These are phyloP conservation scores for Diarsia brunnea DNA, from an alignment of 2,888 invertebrate species.

Conservation along the genomic window DNA sequence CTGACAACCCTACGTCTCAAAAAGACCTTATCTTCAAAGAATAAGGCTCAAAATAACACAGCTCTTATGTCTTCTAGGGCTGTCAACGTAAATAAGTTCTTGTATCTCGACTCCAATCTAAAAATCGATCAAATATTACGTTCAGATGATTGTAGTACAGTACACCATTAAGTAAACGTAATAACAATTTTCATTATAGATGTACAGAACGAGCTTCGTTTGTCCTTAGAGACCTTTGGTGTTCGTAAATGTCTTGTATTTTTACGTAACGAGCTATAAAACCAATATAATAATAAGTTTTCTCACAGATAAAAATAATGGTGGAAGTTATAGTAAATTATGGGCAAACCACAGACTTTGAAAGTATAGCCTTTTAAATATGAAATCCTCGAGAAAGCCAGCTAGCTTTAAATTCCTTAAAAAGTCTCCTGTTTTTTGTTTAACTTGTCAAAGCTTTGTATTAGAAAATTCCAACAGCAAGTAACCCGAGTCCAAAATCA, in stretches of 20 bases:
- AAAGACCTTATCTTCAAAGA: slow-evolving; percentile 23
- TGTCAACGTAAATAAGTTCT: slow-evolving; percentile 41
- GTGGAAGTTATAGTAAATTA: slow-evolving; percentile 2
- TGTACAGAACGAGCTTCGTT: slow-evolving; percentile 41
- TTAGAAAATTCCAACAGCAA: slow-evolving; percentile 31
- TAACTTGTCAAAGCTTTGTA: slow-evolving; percentile 13
- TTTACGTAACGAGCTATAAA: slow-evolving; percentile 27
- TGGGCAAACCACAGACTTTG: not conserved
- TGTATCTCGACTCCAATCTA: slow-evolving; percentile 48
- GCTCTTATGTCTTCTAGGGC: not conserved
- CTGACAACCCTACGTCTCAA: slow-evolving; percentile 37
- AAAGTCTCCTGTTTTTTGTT: not conserved
- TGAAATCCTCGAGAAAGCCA: not conserved
- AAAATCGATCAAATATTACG: slow-evolving; percentile 64
- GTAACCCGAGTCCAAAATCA: slow-evolving; percentile 39
- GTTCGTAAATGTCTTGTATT: slow-evolving; percentile 49
- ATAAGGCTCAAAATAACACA: slow-evolving; percentile 51
- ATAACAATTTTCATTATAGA: slow-evolving; percentile 65
- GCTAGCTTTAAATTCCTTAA: not conserved
- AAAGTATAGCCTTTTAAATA: not conserved
- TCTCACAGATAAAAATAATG: slow-evolving; percentile 29
- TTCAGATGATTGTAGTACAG: slow-evolving; percentile 56
- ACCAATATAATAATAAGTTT: slow-evolving; percentile 32
- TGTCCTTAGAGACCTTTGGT: slow-evolving; percentile 45
- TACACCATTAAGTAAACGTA: slow-evolving; percentile 59